Evolutionary conservation across 2,888 invertebrate species (phyloP), one percentile per base, ranked within the genome.

Genomic region (Drosophila prostipennis): DNA sequence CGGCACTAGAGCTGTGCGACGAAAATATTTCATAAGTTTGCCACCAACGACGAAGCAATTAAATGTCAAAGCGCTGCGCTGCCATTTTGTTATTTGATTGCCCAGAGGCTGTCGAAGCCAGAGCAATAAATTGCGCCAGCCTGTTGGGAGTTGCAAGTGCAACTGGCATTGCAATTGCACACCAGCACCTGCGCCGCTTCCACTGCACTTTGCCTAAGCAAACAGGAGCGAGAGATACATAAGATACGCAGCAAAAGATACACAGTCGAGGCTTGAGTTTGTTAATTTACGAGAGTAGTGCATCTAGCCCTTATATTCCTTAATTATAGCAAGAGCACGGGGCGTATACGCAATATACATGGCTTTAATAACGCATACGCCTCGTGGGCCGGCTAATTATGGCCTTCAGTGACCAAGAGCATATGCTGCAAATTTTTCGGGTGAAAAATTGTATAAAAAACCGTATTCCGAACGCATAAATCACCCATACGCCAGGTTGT

Each of bases 21-120:
- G 67, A 57, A 69, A 74, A 80, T 76, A 68, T 83, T 78, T 76
- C 72, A 82, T 83, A 80, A 81, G 76, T 70, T 76, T 70, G 55
- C 70, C 56, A 40, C 57, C 45, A 45, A 59, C 61, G 48, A 57
- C 51, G 49, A 54, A 48, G 77, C 79, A 86, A 78, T 83, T 80
- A 86, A 83, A 83, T 86, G 76, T 78, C 80, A 83, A 80, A 83
- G 60, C 43, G 81, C 70, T 54, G 60, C 43, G 34, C 60, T 68
- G 43, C 67, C 57, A 72, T 57, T 76, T 68, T 64, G 64, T 59
- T 65, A 61, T 60, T 76, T 72, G 68, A 76, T 72, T 68, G 76
- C 76, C 73, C 39, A 19, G 57, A 61, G 73, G 68, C 71, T 37
- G 54, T 53, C 40, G 71, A 70, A 58, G 71, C 46, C 40, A 51